Evolutionary conservation across 2,113 vertebrate genomes (phyloP).

Genomic region (Anguilla japonica): DNA sequence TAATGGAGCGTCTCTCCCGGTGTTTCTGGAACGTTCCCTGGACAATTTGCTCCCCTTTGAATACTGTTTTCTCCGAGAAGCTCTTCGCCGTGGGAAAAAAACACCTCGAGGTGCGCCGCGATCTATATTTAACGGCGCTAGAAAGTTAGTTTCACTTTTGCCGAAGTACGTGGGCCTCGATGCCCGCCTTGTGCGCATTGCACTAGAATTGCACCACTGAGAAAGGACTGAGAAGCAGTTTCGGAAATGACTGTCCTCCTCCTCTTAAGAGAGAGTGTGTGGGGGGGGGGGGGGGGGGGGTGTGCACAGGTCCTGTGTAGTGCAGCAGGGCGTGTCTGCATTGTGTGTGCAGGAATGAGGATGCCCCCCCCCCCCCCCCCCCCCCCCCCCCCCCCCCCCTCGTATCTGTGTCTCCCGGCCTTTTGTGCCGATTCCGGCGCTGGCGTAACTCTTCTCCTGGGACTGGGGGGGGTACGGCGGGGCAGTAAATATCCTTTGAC

Average conservation of each 20-base stretch:
- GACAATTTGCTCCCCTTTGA: not conserved
- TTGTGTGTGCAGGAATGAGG: not conserved
- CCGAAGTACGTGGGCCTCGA: not conserved
- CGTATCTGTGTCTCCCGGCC: not conserved
- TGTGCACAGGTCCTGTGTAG: not conserved
- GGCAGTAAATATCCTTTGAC: constrained; percentile 41
- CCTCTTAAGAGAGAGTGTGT: not conserved
- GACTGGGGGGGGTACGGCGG: constrained; percentile 20
- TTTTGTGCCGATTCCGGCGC: constrained; percentile 38
- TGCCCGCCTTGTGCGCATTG: not conserved
- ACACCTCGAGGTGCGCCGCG: constrained; percentile 4
- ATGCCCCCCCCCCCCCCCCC: not conserved
- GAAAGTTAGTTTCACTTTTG: not conserved
- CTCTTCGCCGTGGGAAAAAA: not conserved
- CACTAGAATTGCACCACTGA: not conserved
- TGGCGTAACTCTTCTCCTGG: constrained; percentile 43
- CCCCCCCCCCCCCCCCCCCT: not conserved
- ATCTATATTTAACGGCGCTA: not conserved
- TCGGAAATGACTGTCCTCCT: not conserved
- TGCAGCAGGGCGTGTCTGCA: not conserved
- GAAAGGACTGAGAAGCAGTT: not conserved
- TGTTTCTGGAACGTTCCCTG: not conserved
- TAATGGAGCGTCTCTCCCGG: not conserved
- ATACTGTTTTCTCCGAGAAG: not conserved
- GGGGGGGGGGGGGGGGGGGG: too few relatives aligned